Conservation (phyloP, 2,113 vertebrate genomes). For the Elaphurus davidianus region DNA sequence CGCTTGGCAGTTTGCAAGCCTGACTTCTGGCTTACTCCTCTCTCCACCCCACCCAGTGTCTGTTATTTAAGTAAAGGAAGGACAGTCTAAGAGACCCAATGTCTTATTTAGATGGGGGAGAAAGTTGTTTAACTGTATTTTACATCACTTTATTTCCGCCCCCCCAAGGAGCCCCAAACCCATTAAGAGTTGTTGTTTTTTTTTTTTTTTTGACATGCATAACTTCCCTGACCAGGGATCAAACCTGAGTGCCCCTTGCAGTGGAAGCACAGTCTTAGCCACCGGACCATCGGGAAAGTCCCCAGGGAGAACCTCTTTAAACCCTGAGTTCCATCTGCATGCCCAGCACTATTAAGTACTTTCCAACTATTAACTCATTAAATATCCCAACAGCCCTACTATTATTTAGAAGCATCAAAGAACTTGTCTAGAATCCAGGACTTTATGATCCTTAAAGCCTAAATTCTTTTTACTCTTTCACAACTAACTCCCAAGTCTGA, state of each 20-base stretch:
- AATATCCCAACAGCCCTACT: not conserved
- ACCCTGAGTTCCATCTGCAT: not conserved
- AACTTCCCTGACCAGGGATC: not conserved
- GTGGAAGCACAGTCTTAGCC: not conserved
- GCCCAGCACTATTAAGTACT: not conserved
- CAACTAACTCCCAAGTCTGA: not conserved
- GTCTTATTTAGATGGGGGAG: not conserved
- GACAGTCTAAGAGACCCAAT: not conserved
- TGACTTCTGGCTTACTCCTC: not conserved
- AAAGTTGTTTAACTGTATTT: not conserved
- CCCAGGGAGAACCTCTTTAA: not conserved
- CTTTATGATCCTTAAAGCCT: not conserved
- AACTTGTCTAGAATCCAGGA: not conserved
- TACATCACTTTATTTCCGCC: not conserved
- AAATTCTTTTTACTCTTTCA: not conserved
- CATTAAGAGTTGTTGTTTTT: not conserved
- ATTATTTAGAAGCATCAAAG: not conserved
- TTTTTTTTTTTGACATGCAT: not conserved
- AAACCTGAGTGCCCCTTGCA: not conserved
- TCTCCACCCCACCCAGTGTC: not conserved
- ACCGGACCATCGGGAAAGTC: not conserved
- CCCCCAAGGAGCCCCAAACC: not conserved
- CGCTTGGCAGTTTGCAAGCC: not conserved
- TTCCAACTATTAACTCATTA: not conserved
- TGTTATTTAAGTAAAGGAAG: not conserved